Percentiles rank a stretch among this genome's conserved stretches.
Evolutionary conservation across 2,888 invertebrate genomes (phyloP).

Genomic region (Molorchus minor): DNA sequence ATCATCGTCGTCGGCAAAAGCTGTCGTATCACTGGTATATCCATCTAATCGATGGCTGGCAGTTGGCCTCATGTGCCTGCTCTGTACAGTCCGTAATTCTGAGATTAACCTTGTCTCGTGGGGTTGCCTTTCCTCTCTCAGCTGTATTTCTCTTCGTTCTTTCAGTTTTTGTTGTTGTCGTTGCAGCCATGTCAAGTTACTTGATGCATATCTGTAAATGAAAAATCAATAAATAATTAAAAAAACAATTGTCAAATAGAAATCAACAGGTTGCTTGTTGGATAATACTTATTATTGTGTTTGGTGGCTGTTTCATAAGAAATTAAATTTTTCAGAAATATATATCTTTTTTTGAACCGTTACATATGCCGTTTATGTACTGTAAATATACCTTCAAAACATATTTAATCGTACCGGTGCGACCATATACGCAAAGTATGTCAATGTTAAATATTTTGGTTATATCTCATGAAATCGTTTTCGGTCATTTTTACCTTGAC

Average conservation of each 20-base stretch:
- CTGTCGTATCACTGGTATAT: conserved; percentile 81
- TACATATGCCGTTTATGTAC: too few relatives aligned
- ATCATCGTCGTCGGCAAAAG: conserved; percentile 81
- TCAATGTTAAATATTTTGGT: too few relatives aligned
- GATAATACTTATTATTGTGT: too few relatives aligned
- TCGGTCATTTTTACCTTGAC: too few relatives aligned
- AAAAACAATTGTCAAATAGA: not conserved
- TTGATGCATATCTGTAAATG: conserved; percentile 54
- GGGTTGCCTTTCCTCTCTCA: conserved; percentile 76
- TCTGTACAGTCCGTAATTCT: conserved; percentile 67
- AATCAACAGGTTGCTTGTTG: not conserved
- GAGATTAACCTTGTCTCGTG: conserved; percentile 72
- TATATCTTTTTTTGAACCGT: too few relatives aligned
- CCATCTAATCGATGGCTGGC: conserved; percentile 72
- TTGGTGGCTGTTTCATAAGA: too few relatives aligned
- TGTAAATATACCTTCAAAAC: too few relatives aligned
- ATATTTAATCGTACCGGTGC: too few relatives aligned
- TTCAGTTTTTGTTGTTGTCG: conserved; percentile 83
- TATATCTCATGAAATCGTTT: too few relatives aligned
- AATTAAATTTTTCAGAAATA: too few relatives aligned
- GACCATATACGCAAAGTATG: too few relatives aligned
- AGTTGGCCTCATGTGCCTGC: conserved; percentile 60
- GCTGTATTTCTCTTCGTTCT: conserved; percentile 77
- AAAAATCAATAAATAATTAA: not conserved
- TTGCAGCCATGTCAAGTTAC: conserved; percentile 78